phyloP scores from a whole-genome alignment of 2,113 vertebrate species.

The Sorex araneus region DNA sequence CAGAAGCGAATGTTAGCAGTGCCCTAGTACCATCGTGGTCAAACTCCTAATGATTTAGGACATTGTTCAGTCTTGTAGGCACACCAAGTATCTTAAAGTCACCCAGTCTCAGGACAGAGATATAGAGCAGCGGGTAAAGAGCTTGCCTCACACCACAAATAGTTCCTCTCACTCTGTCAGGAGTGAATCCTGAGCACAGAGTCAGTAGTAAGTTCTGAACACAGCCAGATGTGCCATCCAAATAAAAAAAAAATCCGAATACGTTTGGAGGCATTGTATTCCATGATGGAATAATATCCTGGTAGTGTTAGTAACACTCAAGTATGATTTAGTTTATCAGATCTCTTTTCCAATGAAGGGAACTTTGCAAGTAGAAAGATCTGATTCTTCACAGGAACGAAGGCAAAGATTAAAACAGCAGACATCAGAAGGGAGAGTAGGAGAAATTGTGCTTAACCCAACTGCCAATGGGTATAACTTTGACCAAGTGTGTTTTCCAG shows the following conservation, averaged over 20 bases:
- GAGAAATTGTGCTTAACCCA: background rate
- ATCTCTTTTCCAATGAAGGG: background rate
- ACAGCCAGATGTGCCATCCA: no score
- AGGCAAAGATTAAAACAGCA: background rate
- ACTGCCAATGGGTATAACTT: background rate
- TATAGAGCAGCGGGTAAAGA: no score
- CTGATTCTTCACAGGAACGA: background rate
- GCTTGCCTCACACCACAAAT: no score
- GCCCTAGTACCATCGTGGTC: constrained; percentile 7
- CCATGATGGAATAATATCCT: background rate
- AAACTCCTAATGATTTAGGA: background rate
- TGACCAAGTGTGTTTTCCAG: constrained; percentile 15
- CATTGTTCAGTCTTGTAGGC: background rate
- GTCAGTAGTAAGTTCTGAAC: no score
- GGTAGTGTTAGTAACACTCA: background rate
- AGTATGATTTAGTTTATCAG: background rate
- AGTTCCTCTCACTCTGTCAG: no score
- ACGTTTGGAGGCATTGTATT: background rate
- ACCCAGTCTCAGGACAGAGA: background rate
- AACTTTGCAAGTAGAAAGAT: background rate
- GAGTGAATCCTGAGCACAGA: no score
- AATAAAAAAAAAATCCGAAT: no score
- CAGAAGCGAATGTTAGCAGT: background rate
- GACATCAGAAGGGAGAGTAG: background rate
- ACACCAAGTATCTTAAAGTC: background rate